A percentile compares a stretch with the other conserved stretches of the same genome.
Conservation (phyloP, 2,113 vertebrate genomes). For the Gambusia holbrooki region DNA sequence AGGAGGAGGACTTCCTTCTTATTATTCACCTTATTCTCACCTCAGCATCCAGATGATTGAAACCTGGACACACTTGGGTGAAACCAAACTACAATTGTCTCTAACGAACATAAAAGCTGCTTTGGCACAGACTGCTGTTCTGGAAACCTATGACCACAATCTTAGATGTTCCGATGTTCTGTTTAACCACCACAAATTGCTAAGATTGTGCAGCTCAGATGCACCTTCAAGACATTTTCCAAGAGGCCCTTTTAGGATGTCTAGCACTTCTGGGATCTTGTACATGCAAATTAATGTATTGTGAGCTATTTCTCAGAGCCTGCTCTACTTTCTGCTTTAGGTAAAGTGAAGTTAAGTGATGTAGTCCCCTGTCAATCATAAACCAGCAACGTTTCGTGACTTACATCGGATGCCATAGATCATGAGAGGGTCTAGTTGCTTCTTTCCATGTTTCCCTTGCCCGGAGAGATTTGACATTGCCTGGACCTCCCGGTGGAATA, state of each 20-base stretch:
- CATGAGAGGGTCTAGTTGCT: constrained; percentile 97
- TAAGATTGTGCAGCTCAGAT: constrained; percentile 6
- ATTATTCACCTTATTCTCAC: background rate
- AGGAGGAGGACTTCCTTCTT: background rate
- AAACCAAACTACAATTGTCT: background rate
- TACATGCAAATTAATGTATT: background rate
- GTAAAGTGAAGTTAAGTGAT: constrained; percentile 7
- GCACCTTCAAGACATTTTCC: background rate
- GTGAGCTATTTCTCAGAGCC: background rate
- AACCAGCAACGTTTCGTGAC: constrained; percentile 54
- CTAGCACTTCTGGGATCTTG: background rate
- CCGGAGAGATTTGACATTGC: constrained; percentile 97
- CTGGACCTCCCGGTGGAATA: constrained; percentile 96
- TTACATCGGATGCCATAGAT: constrained; percentile 98
- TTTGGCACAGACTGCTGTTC: background rate
- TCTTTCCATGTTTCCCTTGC: constrained; percentile 97
- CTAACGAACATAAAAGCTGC: no score
- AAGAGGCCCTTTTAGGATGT: background rate
- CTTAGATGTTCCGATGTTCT: constrained; percentile 8
- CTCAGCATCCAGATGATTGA: background rate
- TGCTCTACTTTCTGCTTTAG: background rate
- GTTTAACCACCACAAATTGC: background rate
- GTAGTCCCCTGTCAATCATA: constrained; percentile 3
- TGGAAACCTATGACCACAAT: background rate
- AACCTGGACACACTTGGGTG: background rate